Evolutionary conservation across 2,113 vertebrate genomes (phyloP).

Genomic region (Gulo gulo): DNA sequence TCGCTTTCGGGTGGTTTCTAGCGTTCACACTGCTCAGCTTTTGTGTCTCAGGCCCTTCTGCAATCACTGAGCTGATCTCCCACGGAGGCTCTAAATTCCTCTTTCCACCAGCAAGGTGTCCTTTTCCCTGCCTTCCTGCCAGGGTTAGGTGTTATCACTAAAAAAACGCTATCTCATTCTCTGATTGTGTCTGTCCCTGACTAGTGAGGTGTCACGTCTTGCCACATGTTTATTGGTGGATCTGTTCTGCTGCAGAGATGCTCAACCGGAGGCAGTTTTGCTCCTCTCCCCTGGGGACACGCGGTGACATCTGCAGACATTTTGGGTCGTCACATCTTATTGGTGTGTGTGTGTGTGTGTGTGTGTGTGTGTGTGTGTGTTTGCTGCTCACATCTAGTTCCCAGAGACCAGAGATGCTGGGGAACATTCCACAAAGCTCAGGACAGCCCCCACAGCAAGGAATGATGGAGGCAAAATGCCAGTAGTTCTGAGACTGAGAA

Average conservation of each 20-base stretch:
- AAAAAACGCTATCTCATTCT: not conserved
- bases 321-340: not conserved
- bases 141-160: no score
- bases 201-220: not conserved
- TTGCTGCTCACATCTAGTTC: not conserved
- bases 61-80: not conserved
- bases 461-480: not conserved
- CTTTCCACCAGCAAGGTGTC: not conserved
- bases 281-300: not conserved
- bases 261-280: accelerated
- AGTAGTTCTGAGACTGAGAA: not conserved
- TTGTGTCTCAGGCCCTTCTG: not conserved
- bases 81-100: not conserved
- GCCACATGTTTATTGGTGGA: not conserved
- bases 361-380: not conserved
- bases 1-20: accelerated
- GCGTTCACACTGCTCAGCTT: not conserved
- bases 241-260: not conserved
- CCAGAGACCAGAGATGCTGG: not conserved
- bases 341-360: not conserved
- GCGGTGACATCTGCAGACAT: not conserved
- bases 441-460: not conserved
- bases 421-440: not conserved
- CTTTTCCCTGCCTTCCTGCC: not conserved
- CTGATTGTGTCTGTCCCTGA: not conserved